Percentiles rank a stretch among this genome's conserved stretches.
These are phyloP conservation scores for Prinia subflava DNA, from an alignment of 2,113 vertebrate species.

Conservation along the genomic window DNA sequence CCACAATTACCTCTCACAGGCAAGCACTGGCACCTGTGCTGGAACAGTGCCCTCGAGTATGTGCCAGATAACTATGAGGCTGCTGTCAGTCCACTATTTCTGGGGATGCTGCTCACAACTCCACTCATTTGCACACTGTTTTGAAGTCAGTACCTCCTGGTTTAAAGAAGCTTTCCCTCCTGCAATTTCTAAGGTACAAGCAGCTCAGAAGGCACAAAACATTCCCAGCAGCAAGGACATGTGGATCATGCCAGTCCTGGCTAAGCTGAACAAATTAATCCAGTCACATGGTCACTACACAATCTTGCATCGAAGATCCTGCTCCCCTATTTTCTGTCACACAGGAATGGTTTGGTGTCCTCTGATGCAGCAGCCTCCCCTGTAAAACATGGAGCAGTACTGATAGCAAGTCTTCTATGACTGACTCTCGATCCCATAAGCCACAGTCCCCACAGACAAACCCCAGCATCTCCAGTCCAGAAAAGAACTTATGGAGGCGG, in stretches of 20 bases:
- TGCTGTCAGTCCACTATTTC: background rate
- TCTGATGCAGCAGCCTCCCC: background rate
- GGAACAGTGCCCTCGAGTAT: fast-evolving
- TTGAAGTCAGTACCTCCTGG: background rate
- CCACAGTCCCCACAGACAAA: background rate
- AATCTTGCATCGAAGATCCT: background rate
- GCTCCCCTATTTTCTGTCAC: background rate
- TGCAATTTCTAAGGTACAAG: background rate
- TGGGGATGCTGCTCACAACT: background rate
- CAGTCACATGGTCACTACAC: background rate
- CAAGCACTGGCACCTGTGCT: background rate
- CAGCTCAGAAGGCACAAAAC: background rate
- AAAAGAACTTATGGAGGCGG: background rate
- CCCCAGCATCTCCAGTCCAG: background rate
- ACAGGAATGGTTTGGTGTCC: background rate
- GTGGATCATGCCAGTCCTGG: background rate
- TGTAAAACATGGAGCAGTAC: background rate
- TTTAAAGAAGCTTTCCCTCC: background rate
- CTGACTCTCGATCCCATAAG: background rate
- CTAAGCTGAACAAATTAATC: background rate
- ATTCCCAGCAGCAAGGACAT: background rate
- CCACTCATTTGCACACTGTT: background rate
- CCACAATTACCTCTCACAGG: background rate
- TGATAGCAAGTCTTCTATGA: background rate
- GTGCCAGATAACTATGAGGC: background rate